A percentile compares a stretch with the other conserved stretches of the same genome.
These are phyloP conservation scores for Equus przewalskii DNA, from an alignment of 2,113 vertebrate species.

Conservation along the genomic window DNA sequence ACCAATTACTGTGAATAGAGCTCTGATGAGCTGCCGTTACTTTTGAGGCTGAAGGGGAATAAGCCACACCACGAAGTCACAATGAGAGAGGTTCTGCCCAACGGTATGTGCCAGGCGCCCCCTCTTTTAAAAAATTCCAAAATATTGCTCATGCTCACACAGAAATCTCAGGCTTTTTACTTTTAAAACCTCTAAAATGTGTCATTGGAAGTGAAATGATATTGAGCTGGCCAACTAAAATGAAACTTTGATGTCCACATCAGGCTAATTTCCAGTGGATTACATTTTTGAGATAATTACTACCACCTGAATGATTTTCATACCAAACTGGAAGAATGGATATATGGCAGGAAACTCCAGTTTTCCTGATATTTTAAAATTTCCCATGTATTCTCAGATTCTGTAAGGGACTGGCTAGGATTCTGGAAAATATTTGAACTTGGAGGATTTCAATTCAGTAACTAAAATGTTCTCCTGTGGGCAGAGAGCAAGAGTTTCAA, in stretches of 20 bases:
- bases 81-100: background rate
- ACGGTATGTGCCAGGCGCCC: background rate
- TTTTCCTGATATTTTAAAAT: background rate
- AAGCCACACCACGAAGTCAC: background rate
- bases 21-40: constrained; percentile 30
- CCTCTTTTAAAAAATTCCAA: background rate
- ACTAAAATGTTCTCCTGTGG: background rate
- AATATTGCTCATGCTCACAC: background rate
- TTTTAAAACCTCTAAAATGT: background rate
- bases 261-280: background rate
- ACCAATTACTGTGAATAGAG: constrained; percentile 45
- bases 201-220: background rate
- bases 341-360: background rate
- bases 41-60: background rate
- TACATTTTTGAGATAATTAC: background rate
- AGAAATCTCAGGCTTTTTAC: background rate
- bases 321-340: background rate
- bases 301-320: background rate
- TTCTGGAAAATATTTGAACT: background rate
- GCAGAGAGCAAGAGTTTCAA: background rate
- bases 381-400: background rate
- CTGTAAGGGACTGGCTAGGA: background rate
- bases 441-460: background rate
- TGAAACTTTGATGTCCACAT: background rate
- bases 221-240: background rate